These are phyloP conservation scores for Bombus vancouverensis DNA, from an alignment of 1,140 invertebrate genomes.

Conservation along the genomic window DNA sequence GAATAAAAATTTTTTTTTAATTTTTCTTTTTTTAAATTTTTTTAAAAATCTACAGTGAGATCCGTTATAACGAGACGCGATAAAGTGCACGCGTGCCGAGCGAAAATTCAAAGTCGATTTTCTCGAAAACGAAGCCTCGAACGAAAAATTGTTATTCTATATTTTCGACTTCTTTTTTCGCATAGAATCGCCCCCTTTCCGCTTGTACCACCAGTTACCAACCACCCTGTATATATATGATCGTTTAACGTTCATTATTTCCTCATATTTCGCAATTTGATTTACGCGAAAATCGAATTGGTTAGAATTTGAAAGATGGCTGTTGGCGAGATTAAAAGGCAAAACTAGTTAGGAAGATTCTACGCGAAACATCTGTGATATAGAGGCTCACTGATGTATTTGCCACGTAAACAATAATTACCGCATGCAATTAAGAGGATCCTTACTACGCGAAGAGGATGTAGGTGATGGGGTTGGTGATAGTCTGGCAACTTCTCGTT, in stretches of 20 bases:
- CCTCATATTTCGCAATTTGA: neutral
- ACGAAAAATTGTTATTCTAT: too few species aligned
- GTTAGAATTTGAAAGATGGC: neutral
- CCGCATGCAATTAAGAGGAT: constrained; percentile 68
- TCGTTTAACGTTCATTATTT: neutral
- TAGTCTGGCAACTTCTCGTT: constrained; percentile 54
- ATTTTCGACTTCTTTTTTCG: too few species aligned
- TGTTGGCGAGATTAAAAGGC: constrained; percentile 2
- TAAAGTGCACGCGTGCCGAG: too few species aligned
- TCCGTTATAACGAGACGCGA: too few species aligned
- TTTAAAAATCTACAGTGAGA: too few species aligned
- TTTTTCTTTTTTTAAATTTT: too few species aligned
- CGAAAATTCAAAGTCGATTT: too few species aligned
- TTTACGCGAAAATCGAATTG: neutral
- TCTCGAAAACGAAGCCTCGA: too few species aligned
- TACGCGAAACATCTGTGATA: neutral
- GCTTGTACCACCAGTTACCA: too few species aligned
- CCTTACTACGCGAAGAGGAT: constrained; percentile 27
- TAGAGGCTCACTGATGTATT: constrained; percentile 55
- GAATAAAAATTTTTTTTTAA: too few species aligned
- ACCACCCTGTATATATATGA: too few species aligned
- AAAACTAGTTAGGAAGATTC: constrained; percentile 14
- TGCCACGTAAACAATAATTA: constrained; percentile 72
- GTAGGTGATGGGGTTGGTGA: constrained; percentile 16
- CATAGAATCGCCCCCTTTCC: too few species aligned